A percentile compares a stretch with the other conserved stretches of the same genome.
Evolutionary conservation across 2,113 vertebrate genomes (phyloP).

Genomic region (Asarcornis scutulata): DNA sequence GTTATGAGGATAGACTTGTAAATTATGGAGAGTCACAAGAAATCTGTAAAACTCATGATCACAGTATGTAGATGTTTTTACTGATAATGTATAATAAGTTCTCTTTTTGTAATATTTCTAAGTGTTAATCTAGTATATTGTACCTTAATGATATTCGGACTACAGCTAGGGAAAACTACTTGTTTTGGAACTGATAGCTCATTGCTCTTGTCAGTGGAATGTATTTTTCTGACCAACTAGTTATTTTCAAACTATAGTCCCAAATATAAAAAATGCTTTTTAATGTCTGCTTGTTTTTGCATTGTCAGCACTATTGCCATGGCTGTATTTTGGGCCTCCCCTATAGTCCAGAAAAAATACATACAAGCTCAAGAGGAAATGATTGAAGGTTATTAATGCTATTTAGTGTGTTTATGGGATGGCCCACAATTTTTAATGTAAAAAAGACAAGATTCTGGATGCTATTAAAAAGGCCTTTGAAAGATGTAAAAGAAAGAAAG

Average conservation of each 20-base stretch:
- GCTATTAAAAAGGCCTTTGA: not conserved
- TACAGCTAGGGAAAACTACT: not conserved
- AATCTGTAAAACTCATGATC: not conserved
- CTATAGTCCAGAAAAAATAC: not conserved
- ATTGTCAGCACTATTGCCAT: not conserved
- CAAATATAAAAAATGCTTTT: not conserved
- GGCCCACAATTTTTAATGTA: not conserved
- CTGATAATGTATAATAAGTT: not conserved
- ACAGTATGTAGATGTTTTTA: not conserved
- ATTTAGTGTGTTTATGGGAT: not conserved
- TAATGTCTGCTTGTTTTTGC: not conserved
- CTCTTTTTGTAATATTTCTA: not conserved
- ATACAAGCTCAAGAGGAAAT: not conserved
- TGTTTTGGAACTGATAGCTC: not conserved
- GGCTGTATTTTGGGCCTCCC: not conserved
- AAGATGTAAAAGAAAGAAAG: not conserved
- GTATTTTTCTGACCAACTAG: not conserved
- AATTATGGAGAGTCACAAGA: not conserved
- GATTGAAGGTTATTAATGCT: not conserved
- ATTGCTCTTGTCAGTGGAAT: not conserved
- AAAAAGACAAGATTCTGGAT: not conserved
- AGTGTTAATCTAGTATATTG: not conserved
- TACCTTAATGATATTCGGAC: not conserved
- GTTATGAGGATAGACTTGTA: not conserved
- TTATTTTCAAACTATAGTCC: not conserved